Conservation (phyloP, 2,797 vertebrate genomes). For the Thamnophis elegans region DNA sequence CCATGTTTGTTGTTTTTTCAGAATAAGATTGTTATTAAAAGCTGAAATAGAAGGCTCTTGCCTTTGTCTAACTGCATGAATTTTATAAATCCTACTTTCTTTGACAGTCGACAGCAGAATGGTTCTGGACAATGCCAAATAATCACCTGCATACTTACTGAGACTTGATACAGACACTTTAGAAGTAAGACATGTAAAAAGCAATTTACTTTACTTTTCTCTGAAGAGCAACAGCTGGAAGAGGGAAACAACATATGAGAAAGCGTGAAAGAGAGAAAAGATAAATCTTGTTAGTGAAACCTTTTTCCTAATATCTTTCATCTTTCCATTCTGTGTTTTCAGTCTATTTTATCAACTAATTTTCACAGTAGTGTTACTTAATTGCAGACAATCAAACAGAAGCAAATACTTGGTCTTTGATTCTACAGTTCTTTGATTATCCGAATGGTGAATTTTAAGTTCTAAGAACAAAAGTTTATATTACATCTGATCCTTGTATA, state of each 20-base stretch:
- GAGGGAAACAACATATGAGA: slow-evolving; percentile 29
- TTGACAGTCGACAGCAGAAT: slow-evolving; percentile 63
- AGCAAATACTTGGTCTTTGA: not conserved
- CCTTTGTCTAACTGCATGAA: slow-evolving; percentile 65
- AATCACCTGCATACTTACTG: slow-evolving; percentile 63
- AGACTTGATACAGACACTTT: slow-evolving; percentile 46
- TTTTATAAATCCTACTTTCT: slow-evolving; percentile 68
- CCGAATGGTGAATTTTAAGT: not conserved
- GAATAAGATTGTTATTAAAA: slow-evolving; percentile 59
- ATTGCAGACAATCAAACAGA: not conserved
- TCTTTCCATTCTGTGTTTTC: slow-evolving; percentile 32
- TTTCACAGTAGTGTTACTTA: slow-evolving; percentile 29
- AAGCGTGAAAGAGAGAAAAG: slow-evolving; percentile 6
- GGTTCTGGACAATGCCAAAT: slow-evolving; percentile 64
- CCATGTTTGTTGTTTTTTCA: slow-evolving; percentile 56
- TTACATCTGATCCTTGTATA: not conserved
- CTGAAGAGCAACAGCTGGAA: slow-evolving; percentile 59
- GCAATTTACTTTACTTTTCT: slow-evolving; percentile 55
- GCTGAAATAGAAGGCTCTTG: slow-evolving; percentile 56
- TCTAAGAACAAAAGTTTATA: not conserved
- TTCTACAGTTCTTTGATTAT: not conserved
- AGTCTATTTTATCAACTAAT: slow-evolving; percentile 45
- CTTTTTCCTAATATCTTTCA: slow-evolving; percentile 20
- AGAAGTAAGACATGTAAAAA: slow-evolving; percentile 61
- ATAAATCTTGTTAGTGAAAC: slow-evolving; percentile 60